Base-by-base conservation (phyloP, 2,888 invertebrate species). In the Oscheius sp. region DNA sequence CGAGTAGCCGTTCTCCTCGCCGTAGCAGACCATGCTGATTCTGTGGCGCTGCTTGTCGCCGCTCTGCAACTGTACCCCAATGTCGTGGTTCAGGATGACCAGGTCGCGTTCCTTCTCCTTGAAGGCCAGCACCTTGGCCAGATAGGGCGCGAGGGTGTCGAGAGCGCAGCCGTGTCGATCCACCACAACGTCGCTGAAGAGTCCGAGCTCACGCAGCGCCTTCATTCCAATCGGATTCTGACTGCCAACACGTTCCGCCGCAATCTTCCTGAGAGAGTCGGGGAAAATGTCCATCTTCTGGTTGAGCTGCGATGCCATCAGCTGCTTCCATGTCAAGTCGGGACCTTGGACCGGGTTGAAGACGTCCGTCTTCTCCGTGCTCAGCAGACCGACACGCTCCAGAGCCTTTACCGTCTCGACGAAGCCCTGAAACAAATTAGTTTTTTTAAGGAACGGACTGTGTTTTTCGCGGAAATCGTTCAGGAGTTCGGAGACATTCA, bases 341-440 rank as follows among this genome's bases (percentile, higher is more conserved):
- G 98, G 98, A 58, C 98, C 98, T 88, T 88, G 78, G 53, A 94
- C 94, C 0, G 94, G 94, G 90, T 99, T 98, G n/a, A 99, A 92
- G 85, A 93, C 92, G 0, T 97, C 94, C 90, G 95, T 94, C 1
- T 94, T 93, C 85, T 93, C 93, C 0, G 94, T 93, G 89, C 95
- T 94, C 63, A 98, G 93, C 0, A 98, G 91, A 0, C 97, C 97
- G 73, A 97, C 91, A 68, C 94, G 92, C 88, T 96, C 94, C 89
- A 99, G 92, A 1, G 94, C 94, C 84, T 94, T 93, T 86, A 96
- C 93, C 2, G 95, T 94, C 84, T 96, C 94, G 0, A 94, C 93
- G 89, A 96, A 99, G 70, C 99, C 95, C 90, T 90, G 79, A 58
- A 66, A 77, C 70, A 33, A 55, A n/a, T 2, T 2, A 13, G 9